Evolutionary conservation across 1,140 invertebrate species (phyloP).

Genomic region (Magallana angulata): DNA sequence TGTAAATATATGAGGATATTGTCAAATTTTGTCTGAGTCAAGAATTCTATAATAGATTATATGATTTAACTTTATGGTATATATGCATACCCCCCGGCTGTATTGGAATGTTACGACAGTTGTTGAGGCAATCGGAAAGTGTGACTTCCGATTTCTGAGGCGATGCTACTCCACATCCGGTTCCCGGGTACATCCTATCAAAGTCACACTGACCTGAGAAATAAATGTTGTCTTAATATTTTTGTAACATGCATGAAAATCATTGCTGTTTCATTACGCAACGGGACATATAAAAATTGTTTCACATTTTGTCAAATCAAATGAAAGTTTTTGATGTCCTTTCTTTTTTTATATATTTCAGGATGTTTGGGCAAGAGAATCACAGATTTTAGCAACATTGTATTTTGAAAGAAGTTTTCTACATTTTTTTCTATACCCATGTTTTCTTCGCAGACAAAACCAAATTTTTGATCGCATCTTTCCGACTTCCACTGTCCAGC

Average conservation of each 20-base stretch:
- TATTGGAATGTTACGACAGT: slow-evolving; percentile 36
- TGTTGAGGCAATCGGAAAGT: neutral
- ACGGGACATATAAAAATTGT: too few relatives aligned
- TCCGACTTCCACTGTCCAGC: slow-evolving; percentile 5
- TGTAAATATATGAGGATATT: too few relatives aligned
- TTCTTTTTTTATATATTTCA: too few relatives aligned
- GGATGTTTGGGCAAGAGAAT: too few relatives aligned
- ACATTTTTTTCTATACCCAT: neutral
- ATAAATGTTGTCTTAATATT: neutral
- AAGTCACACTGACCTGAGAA: slow-evolving; percentile 31
- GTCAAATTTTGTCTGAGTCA: neutral
- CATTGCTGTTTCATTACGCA: too few relatives aligned
- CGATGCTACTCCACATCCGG: slow-evolving; percentile 12
- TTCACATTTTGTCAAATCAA: too few relatives aligned
- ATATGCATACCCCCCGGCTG: neutral
- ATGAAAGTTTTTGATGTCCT: too few relatives aligned
- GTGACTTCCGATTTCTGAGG: neutral
- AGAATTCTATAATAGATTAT: neutral
- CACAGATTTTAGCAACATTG: too few relatives aligned
- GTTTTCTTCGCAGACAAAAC: slow-evolving; percentile 19
- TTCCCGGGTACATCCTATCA: neutral
- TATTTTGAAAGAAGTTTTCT: too few relatives aligned
- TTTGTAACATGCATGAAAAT: too few relatives aligned
- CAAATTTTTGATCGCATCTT: neutral
- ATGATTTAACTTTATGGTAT: neutral